Percentiles rank a stretch among this genome's conserved stretches.
Evolutionary conservation across 2,888 invertebrate genomes (phyloP).

Genomic region (Thereva nobilitata): DNA sequence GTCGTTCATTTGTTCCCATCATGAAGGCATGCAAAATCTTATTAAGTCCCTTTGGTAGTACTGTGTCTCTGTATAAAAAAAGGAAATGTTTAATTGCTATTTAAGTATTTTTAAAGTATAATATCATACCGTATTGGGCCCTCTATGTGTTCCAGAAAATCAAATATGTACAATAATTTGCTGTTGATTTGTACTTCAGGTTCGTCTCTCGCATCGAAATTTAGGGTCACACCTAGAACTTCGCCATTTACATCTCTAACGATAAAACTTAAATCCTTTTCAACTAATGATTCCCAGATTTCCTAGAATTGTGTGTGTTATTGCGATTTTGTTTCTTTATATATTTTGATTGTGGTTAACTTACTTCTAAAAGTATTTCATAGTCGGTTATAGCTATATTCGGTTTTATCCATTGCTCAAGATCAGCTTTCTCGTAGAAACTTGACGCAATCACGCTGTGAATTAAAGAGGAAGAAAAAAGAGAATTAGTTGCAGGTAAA

Average conservation of each 20-base stretch:
- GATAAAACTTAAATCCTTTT: slow-evolving; percentile 75
- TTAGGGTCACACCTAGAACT: slow-evolving; percentile 72
- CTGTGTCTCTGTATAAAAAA: slow-evolving; percentile 58
- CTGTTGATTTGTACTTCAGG: slow-evolving; percentile 72
- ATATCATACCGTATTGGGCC: slow-evolving; percentile 66
- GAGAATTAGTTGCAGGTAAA: slow-evolving; percentile 9
- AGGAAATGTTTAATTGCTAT: not conserved
- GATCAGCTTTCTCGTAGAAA: slow-evolving; percentile 83
- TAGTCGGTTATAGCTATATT: slow-evolving; percentile 72
- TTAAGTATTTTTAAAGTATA: slow-evolving; percentile 13
- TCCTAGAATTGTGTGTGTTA: slow-evolving; percentile 50
- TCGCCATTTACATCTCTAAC: slow-evolving; percentile 63
- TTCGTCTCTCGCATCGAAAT: slow-evolving; percentile 81
- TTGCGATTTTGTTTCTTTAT: not conserved
- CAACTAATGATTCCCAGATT: slow-evolving; percentile 72
- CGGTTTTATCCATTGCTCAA: slow-evolving; percentile 78
- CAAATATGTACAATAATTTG: slow-evolving; percentile 73
- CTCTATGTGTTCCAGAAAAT: slow-evolving; percentile 78
- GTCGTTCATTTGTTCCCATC: slow-evolving; percentile 76
- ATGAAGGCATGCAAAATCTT: slow-evolving; percentile 81
- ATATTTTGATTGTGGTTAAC: slow-evolving; percentile 29
- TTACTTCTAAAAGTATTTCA: slow-evolving; percentile 64
- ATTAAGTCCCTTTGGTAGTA: slow-evolving; percentile 68
- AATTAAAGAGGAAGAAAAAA: slow-evolving; percentile 36
- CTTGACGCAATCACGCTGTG: slow-evolving; percentile 80